Evolutionary conservation across 2,888 invertebrate species (phyloP), one percentile per base, ranked within the genome.

Genomic region (Acronicta leporina): DNA sequence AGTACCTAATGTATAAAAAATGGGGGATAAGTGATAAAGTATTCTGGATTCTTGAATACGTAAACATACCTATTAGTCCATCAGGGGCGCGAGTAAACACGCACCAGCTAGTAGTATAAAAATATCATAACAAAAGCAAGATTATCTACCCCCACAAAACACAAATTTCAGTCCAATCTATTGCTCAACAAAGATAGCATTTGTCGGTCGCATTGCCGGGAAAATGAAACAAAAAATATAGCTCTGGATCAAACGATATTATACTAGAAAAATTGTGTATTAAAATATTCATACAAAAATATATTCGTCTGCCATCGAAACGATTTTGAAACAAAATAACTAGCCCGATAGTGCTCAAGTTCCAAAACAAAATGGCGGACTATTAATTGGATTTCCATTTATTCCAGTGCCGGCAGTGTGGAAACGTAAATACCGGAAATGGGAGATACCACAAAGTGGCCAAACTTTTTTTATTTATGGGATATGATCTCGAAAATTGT

Each of bases 271-370:
- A 63, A 75, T 62, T 60, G 64, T 16, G 43, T 66, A 61, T 63
- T 75, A 60, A 75, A 76, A 76, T 77, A 70, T 77, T 68, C 77
- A 75, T 67, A 53, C 51, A 55, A 48, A 58, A 70, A 62, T 60
- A 60, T 62, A 60, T 62, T 43, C 44, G 46, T n/a, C 30, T 41
- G 48, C 14, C 47, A 7, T 0, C 41, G 59, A 52, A 57, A 54
- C n/a, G 9, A 41, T 66, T 63, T 41, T 16, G 47, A 30, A n/a
- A 47, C 27, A 58, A 59, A 52, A 63, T 60, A 63, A 55, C 57
- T 50, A 44, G 14, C 8, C 14, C 20, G 49, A 64, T 64, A 63
- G 56, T 63, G 66, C 43, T 43, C 20, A 33, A 63, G 57, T 47
- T 46, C 40, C 20, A 57, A 64, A 66, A 58, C 47, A 54, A 60